These are phyloP conservation scores for Synergus japonicus DNA, from an alignment of 2,888 invertebrate species.

Conservation along the genomic window DNA sequence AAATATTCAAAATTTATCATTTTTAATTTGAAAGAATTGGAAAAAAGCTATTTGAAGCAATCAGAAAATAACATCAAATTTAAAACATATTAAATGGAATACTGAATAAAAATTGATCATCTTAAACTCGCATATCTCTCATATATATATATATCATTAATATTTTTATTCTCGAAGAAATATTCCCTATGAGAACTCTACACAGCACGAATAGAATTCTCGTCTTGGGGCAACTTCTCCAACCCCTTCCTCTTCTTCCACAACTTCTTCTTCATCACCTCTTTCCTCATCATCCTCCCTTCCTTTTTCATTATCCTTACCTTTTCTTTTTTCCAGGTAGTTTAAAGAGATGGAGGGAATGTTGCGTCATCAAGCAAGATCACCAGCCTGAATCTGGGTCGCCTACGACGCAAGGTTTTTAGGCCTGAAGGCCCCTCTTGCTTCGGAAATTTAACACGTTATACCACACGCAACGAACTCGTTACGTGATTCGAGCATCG, in stretches of 20 bases:
- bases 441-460: slow-evolving; percentile 18
- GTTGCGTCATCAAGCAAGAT: slow-evolving; percentile 73
- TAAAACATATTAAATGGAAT: no score
- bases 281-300: background rate
- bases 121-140: no score
- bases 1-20: no score
- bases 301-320: background rate
- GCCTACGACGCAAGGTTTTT: slow-evolving; percentile 64
- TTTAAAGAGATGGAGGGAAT: slow-evolving; percentile 55
- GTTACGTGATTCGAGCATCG: slow-evolving; percentile 37
- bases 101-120: no score
- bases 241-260: background rate
- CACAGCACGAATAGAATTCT: background rate
- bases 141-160: no score
- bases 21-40: no score
- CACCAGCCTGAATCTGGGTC: slow-evolving; percentile 74
- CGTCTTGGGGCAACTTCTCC: background rate
- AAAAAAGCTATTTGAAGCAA: no score
- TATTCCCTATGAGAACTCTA: no score
- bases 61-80: no score
- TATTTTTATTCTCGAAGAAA: no score
- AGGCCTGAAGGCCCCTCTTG: slow-evolving; percentile 51
- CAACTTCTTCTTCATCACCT: background rate
- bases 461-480: slow-evolving; percentile 19
- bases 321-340: background rate